Evolutionary conservation across 2,888 invertebrate genomes (phyloP).

Genomic region (Mimachlamys varia): DNA sequence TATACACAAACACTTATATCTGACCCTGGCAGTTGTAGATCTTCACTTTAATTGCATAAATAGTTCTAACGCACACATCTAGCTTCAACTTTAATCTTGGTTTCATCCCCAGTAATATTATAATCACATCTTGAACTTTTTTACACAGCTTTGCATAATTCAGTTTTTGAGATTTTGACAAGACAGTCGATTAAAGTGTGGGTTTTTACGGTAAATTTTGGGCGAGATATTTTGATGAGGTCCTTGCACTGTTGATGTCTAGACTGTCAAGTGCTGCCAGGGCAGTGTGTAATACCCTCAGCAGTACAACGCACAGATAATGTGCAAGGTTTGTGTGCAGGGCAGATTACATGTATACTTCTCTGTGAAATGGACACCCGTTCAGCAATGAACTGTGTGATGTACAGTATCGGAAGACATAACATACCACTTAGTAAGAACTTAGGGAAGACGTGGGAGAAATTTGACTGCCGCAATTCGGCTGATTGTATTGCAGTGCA

Average conservation of each 20-base stretch:
- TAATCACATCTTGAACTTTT: not conserved
- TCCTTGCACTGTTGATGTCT: not conserved
- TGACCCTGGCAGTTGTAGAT: not conserved
- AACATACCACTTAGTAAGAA: slow-evolving; percentile 18
- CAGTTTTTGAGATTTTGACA: not conserved
- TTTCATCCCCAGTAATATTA: not conserved
- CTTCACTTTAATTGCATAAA: not conserved
- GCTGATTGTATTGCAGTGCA: not conserved
- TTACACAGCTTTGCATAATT: not conserved
- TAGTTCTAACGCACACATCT: not conserved
- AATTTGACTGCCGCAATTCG: not conserved
- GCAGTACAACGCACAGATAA: not conserved
- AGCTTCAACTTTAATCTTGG: not conserved
- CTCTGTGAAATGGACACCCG: slow-evolving; percentile 11
- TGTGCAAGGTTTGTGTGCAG: not conserved
- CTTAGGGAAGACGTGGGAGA: not conserved
- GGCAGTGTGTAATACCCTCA: not conserved
- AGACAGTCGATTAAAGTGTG: not conserved
- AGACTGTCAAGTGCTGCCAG: slow-evolving; percentile 1
- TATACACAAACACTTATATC: not conserved
- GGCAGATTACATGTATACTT: slow-evolving; percentile 22
- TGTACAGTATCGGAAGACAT: not conserved
- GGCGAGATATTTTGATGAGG: not conserved
- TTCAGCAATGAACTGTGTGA: slow-evolving; percentile 4
- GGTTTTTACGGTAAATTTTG: not conserved